Evolutionary conservation across 2,888 invertebrate genomes (phyloP).

Genomic region (Caenorhabditis wallacei): DNA sequence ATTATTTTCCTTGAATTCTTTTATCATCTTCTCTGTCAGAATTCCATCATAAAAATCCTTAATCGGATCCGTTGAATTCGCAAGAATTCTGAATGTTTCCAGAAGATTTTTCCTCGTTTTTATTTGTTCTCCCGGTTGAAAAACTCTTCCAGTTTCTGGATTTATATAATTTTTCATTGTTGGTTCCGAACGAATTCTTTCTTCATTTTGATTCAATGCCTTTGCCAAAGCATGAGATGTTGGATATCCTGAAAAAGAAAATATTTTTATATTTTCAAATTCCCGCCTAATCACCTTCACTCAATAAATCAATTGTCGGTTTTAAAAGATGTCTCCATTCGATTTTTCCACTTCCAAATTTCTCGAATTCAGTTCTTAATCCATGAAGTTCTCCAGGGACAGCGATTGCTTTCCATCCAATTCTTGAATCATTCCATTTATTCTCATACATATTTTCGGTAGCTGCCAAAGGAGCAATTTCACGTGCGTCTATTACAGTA

Average conservation of each 20-base stretch:
- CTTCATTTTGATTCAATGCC: conserved; percentile 72
- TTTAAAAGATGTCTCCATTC: conserved; percentile 75
- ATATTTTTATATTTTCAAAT: not conserved
- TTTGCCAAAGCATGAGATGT: conserved; percentile 81
- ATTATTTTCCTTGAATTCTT: conserved; percentile 77
- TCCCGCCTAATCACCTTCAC: conserved; percentile 71
- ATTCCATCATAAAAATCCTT: conserved; percentile 76
- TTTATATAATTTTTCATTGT: conserved; percentile 80
- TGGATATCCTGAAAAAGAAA: conserved; percentile 76
- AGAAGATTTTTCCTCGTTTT: conserved; percentile 70
- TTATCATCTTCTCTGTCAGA: conserved; percentile 72
- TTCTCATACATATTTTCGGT: conserved; percentile 84
- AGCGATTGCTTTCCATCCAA: conserved; percentile 80
- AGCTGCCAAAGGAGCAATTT: conserved; percentile 86
- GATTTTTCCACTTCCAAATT: conserved; percentile 76
- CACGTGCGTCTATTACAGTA: conserved; percentile 84
- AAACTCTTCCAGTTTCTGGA: conserved; percentile 78
- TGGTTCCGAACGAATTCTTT: conserved; percentile 72
- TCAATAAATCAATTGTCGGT: conserved; percentile 81
- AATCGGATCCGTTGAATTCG: conserved; percentile 77
- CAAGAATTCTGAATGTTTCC: conserved; percentile 74
- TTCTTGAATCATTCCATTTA: conserved; percentile 76
- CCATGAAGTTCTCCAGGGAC: conserved; percentile 82
- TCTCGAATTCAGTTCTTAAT: conserved; percentile 75
- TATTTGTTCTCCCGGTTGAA: conserved; percentile 81